phyloP scores from a whole-genome alignment of 2,888 invertebrate species.

The Leptogaster cylindrica region DNA sequence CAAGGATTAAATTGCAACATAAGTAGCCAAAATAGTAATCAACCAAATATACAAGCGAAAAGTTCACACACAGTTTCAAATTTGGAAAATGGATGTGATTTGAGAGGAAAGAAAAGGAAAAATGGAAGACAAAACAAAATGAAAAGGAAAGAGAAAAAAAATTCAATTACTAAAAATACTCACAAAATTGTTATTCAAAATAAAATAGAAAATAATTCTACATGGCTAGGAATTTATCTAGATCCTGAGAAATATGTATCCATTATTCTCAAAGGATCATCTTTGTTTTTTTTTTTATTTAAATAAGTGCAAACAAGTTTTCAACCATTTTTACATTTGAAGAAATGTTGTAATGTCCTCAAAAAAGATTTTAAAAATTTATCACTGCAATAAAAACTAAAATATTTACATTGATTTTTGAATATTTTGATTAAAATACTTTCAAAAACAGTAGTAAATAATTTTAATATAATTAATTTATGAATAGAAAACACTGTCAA shows the following conservation, averaged over 20 bases:
- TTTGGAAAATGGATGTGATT: slow-evolving; percentile 25
- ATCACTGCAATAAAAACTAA: too few species aligned
- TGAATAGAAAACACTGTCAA: too few species aligned
- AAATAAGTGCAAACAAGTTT: not conserved
- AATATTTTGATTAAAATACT: too few species aligned
- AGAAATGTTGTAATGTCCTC: too few species aligned
- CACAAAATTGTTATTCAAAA: slow-evolving; percentile 26
- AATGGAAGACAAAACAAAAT: slow-evolving; percentile 44
- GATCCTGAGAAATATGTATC: too few species aligned
- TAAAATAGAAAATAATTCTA: slow-evolving; percentile 14
- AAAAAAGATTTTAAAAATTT: too few species aligned
- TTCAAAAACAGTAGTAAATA: too few species aligned
- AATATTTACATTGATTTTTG: too few species aligned
- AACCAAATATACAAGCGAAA: slow-evolving; percentile 44
- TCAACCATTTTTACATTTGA: not conserved
- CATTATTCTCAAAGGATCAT: too few species aligned
- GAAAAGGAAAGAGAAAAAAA: slow-evolving; percentile 44
- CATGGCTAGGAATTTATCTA: too few species aligned
- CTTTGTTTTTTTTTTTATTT: not conserved
- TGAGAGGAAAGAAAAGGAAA: slow-evolving; percentile 39
- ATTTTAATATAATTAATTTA: too few species aligned
- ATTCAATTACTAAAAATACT: slow-evolving; percentile 44
- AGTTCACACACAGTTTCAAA: slow-evolving; percentile 37
- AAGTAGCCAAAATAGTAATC: slow-evolving; percentile 43
- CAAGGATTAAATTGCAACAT: slow-evolving; percentile 38